phyloP scores from a whole-genome alignment of 2,888 invertebrate genomes.

The Hedychridium roseum region DNA sequence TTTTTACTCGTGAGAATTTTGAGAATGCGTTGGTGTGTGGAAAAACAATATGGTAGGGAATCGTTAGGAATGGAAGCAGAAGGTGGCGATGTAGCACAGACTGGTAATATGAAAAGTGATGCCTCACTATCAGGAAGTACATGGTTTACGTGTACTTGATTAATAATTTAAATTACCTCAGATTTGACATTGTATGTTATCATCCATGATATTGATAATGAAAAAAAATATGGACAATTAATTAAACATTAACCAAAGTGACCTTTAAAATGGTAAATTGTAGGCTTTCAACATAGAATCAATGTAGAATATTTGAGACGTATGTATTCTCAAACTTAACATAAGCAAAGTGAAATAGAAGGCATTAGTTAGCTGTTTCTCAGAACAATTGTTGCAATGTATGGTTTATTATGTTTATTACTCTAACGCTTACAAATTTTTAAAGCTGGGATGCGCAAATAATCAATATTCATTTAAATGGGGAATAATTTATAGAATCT shows the following conservation, averaged over 20 bases:
- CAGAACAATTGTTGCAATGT: constrained; percentile 4
- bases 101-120: constrained; percentile 64
- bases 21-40: constrained; percentile 19
- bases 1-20: constrained; percentile 14
- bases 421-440: too few relatives aligned
- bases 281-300: constrained; percentile 7
- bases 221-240: too few relatives aligned
- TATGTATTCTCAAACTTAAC: constrained; percentile 49
- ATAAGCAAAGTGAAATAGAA: constrained; percentile 44
- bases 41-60: too few relatives aligned
- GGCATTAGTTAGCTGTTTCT: constrained; percentile 36
- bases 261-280: background rate
- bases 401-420: background rate
- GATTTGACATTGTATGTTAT: background rate
- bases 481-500: too few relatives aligned
- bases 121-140: constrained; percentile 38
- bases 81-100: constrained; percentile 64
- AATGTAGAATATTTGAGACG: constrained; percentile 14
- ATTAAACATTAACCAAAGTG: too few relatives aligned
- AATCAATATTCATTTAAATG: too few relatives aligned
- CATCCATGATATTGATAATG: background rate
- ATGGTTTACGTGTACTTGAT: background rate
- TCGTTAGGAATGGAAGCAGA: too few relatives aligned
- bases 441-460: too few relatives aligned
- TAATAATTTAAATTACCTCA: background rate